Evolutionary conservation across 2,113 vertebrate species (phyloP), one percentile per base, ranked within the genome.

Genomic region (Ammodytes marinus): DNA sequence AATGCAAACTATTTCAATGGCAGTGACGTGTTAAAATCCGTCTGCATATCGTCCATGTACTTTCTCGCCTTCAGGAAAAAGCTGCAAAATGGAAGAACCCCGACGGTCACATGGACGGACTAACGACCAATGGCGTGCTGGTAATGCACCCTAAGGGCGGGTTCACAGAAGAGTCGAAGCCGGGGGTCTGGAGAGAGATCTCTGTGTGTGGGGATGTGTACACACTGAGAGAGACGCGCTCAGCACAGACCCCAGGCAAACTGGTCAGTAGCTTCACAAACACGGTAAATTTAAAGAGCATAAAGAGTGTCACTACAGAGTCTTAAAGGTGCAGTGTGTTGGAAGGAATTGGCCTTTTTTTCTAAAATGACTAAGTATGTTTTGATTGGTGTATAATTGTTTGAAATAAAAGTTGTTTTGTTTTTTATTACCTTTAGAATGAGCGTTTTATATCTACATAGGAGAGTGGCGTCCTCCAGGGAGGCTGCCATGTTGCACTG

Each of bases 21-120:
- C 42, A 2, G 10, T 17, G 10, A 69, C 63, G 37, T 55, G 27
- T 39, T 39, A 78, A 40, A 50, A 9, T 76, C 46, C 5, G 14
- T 60, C 55, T 58, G 54, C 59, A 63, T 81, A 59, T 47, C 12
- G 8, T 75, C n/a, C 50, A 5, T 76, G 35, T 50, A n/a, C 3
- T 69, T 2, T 82, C 46, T 64, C n/a, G 4, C 64, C 64, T 19
- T 4, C 85, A 99, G 98, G 98, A 99, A 90, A 99, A 99, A 93
- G 98, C 98, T 0, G 98, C 98, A 3, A 99, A 99, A 67, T 99
- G 98, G 98, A 99, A 99, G 95, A 99, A 99, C 87, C 97, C 97
- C 0, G 98, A 99, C 3, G 98, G 98, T 63, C 98, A 99, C 91
- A 99, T 99, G 98, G 98, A 99, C 1, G 98, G 98, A 43, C 91